These are phyloP conservation scores for Lophotis ruficrista DNA, from an alignment of 2,113 vertebrate species.

Conservation along the genomic window DNA sequence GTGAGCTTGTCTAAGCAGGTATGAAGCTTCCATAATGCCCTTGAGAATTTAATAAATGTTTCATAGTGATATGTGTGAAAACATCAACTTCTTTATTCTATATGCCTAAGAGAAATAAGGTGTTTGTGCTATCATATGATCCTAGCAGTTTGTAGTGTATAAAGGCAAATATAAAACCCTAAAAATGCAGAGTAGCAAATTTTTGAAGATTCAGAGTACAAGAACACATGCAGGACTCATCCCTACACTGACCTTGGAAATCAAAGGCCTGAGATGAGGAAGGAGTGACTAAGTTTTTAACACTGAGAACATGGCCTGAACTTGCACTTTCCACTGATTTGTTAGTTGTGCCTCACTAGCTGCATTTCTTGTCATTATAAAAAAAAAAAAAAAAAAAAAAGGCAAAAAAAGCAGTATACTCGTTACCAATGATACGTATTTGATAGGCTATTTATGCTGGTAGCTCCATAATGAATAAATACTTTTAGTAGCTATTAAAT, in stretches of 20 bases:
- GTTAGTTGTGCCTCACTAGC: constrained; percentile 28
- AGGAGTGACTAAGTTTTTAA: neutral
- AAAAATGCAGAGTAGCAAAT: neutral
- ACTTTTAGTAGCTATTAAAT: constrained; percentile 49
- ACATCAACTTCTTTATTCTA: neutral
- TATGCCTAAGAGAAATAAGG: neutral
- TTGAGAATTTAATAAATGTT: neutral
- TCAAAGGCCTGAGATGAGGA: neutral
- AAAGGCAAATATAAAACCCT: neutral
- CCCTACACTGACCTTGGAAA: neutral
- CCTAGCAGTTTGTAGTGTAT: neutral
- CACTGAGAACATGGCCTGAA: neutral
- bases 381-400: neutral
- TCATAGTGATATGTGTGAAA: neutral
- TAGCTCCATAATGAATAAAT: constrained; percentile 35
- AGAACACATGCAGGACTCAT: neutral
- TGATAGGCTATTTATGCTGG: constrained; percentile 5
- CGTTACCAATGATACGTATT: neutral
- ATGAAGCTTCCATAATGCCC: neutral
- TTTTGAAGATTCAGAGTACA: neutral
- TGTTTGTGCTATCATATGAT: neutral
- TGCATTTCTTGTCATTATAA: neutral
- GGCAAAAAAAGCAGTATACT: constrained; percentile 3
- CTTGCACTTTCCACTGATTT: neutral
- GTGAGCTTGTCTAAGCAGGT: neutral